These are phyloP conservation scores for Limanda limanda DNA, from an alignment of 2,113 vertebrate species.

Conservation along the genomic window DNA sequence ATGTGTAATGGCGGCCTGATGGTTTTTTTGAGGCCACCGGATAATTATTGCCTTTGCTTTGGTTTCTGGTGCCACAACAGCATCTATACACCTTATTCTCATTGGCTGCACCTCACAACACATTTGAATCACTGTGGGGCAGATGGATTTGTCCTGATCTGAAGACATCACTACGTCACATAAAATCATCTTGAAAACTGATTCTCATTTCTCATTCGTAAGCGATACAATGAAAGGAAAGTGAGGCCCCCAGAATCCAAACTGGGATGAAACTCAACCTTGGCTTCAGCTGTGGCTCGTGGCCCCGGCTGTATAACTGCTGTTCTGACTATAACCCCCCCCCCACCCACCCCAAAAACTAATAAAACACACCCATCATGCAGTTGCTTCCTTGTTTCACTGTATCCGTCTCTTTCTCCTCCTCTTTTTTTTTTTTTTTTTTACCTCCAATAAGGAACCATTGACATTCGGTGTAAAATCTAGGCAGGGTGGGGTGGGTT, in stretches of 20 bases:
- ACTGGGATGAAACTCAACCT: conserved; percentile 61
- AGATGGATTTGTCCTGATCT: neutral
- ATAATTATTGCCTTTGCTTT: conserved; percentile 43
- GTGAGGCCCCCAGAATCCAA: conserved; percentile 23
- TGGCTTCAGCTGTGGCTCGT: conserved; percentile 70
- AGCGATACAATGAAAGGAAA: conserved; percentile 26
- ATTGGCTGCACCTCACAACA: conserved; percentile 15
- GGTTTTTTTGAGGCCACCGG: neutral
- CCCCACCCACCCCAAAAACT: conserved; percentile 20
- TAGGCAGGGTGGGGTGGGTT: conserved; percentile 51
- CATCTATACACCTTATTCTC: conserved; percentile 20
- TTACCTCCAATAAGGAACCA: conserved; percentile 67
- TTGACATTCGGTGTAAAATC: conserved; percentile 78
- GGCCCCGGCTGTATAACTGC: conserved; percentile 54
- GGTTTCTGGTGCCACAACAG: conserved; percentile 16
- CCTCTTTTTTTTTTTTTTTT: conserved; percentile 36
- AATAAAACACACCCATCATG: conserved; percentile 68
- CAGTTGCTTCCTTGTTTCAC: conserved; percentile 74
- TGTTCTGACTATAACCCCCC: conserved; percentile 49
- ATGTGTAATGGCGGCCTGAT: neutral
- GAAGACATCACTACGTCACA: neutral
- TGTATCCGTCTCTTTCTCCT: conserved; percentile 34
- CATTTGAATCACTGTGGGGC: neutral
- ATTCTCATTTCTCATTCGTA: neutral
- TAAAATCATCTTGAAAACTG: neutral